phyloP scores from a whole-genome alignment of 2,888 invertebrate genomes.

The Sinelater perroti region DNA sequence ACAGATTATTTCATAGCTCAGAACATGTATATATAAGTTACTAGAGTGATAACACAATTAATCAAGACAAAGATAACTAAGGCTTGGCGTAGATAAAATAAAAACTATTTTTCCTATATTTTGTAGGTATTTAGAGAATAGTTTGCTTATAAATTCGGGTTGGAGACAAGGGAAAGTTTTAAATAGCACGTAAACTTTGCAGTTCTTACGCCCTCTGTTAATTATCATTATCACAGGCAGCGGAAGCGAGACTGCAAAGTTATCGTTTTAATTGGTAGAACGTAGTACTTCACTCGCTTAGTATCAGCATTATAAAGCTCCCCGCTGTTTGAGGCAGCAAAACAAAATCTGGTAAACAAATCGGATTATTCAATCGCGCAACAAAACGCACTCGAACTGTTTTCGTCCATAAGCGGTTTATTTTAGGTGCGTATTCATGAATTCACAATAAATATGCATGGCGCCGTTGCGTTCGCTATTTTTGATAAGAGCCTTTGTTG shows the following conservation, averaged over 20 bases:
- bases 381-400: constrained; percentile 5
- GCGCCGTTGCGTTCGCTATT: background rate
- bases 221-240: background rate
- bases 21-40: too few species aligned
- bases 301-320: background rate
- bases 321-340: background rate
- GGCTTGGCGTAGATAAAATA: too few species aligned
- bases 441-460: constrained; percentile 10
- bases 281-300: background rate
- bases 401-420: constrained; percentile 10
- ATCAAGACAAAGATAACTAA: too few species aligned
- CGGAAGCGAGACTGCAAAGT: background rate
- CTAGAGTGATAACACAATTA: too few species aligned
- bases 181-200: background rate
- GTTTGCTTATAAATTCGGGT: background rate
- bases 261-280: background rate
- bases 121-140: background rate
- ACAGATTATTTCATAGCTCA: too few species aligned
- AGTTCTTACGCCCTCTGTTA: background rate
- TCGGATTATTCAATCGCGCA: constrained; percentile 9
- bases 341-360: constrained; percentile 4
- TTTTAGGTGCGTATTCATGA: constrained; percentile 4
- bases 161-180: background rate
- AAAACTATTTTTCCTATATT: too few species aligned
- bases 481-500: too few species aligned